Conservation (phyloP, 2,797 vertebrate genomes). For the Enteromius viviparus region DNA sequence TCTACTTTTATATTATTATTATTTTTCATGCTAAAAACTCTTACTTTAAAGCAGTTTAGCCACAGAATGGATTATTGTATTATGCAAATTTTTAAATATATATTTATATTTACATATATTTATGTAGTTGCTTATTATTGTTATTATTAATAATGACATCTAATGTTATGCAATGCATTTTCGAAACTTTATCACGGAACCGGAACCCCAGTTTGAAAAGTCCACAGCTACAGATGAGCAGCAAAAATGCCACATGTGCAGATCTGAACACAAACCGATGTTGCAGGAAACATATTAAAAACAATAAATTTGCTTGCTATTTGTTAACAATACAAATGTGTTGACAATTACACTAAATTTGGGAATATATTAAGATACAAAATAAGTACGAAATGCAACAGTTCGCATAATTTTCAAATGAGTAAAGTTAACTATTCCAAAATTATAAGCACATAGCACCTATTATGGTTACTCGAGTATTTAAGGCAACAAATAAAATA, state of each 20-base stretch:
- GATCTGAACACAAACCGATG: background rate
- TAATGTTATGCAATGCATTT: background rate
- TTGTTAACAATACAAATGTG: background rate
- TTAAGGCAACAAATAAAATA: background rate
- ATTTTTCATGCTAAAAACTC: background rate
- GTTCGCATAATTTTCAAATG: background rate
- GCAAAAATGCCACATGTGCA: slow-evolving; percentile 38
- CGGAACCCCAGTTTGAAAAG: background rate
- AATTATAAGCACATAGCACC: background rate
- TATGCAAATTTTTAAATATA: background rate
- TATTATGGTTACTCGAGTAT: background rate
- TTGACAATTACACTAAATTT: background rate
- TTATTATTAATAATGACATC: background rate
- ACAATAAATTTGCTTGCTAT: background rate
- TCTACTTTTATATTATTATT: background rate
- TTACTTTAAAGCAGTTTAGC: background rate
- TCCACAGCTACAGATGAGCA: background rate
- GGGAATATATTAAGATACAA: background rate
- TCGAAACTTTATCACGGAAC: background rate
- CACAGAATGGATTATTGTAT: background rate
- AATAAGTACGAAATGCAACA: background rate
- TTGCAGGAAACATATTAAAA: background rate
- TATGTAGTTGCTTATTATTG: background rate
- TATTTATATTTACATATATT: background rate
- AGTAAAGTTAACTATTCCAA: background rate